These are phyloP conservation scores for Reticulitermes speratus DNA, from an alignment of 1,140 invertebrate species.

Conservation along the genomic window DNA sequence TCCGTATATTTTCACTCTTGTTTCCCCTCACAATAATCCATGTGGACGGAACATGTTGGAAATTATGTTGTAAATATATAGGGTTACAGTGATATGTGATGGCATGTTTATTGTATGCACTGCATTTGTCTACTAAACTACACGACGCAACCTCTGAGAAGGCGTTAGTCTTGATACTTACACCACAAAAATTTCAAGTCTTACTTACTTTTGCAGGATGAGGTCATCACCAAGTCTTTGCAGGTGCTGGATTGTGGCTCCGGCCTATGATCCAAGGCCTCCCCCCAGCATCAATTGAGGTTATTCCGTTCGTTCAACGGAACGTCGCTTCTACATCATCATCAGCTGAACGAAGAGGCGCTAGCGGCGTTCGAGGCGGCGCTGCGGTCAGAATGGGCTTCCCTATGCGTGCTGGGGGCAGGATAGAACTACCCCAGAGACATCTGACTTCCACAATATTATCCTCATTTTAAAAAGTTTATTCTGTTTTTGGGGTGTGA, in stretches of 20 bases:
- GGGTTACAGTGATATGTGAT: too few species aligned
- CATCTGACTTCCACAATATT: background rate
- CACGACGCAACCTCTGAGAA: too few species aligned
- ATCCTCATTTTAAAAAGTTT: background rate
- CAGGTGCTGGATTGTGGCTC: conserved; percentile 75
- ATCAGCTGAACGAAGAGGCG: conserved; percentile 21
- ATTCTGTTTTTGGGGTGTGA: background rate
- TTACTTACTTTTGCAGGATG: conserved; percentile 54
- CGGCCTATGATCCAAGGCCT: conserved; percentile 63
- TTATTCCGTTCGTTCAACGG: background rate
- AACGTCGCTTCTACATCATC: background rate
- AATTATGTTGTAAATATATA: too few species aligned
- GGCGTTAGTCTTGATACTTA: too few species aligned
- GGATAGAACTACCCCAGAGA: conserved; percentile 6
- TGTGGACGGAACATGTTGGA: too few species aligned
- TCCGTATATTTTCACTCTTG: too few species aligned
- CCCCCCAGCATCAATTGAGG: conserved; percentile 37
- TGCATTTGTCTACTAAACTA: too few species aligned
- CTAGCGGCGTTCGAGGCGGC: conserved; percentile 21
- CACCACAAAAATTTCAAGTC: background rate
- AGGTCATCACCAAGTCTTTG: conserved; percentile 76
- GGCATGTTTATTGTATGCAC: too few species aligned
- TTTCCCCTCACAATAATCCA: too few species aligned
- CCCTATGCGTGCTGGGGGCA: conserved; percentile 29
- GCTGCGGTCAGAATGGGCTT: conserved; percentile 31